Evolutionary conservation across 2,888 invertebrate species (phyloP).

Genomic region (Hypena proboscidalis): DNA sequence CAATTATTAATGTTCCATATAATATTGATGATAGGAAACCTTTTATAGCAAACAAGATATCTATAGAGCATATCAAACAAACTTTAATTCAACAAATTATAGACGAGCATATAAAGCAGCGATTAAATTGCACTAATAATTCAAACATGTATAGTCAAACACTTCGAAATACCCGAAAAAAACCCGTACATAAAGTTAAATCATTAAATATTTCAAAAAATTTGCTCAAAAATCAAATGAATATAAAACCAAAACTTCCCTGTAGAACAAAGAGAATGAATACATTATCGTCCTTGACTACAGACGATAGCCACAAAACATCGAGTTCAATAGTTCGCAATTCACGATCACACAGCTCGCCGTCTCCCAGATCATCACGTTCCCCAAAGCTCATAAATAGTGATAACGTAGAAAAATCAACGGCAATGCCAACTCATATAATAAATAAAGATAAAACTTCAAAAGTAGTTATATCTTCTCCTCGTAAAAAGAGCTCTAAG

Average conservation of each 20-base stretch:
- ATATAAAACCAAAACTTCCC: conserved; percentile 17
- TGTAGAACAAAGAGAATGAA: too few species aligned
- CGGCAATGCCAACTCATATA: conserved; percentile 21
- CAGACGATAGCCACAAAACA: conserved; percentile 37
- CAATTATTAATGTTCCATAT: conserved; percentile 68
- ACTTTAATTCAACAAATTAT: conserved; percentile 61
- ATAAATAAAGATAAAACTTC: conserved; percentile 14
- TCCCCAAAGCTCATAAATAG: conserved; percentile 7
- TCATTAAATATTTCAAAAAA: conserved; percentile 73
- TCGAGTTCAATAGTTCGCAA: conserved; percentile 17
- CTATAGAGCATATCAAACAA: conserved; percentile 69
- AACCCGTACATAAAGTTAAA: conserved; percentile 71
- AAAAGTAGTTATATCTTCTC: conserved; percentile 12
- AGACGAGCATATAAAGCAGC: conserved; percentile 42
- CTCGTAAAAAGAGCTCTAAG: background rate
- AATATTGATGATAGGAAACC: conserved; percentile 55
- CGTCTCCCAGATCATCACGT: conserved; percentile 47
- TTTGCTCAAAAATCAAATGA: conserved; percentile 43
- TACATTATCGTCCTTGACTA: conserved; percentile 43
- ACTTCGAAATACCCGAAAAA: conserved; percentile 48
- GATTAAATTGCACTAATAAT: conserved; percentile 8
- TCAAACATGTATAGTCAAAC: conserved; percentile 15
- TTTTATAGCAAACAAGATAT: conserved; percentile 58
- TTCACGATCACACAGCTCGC: conserved; percentile 49
- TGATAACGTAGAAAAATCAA: too few species aligned